Percentiles rank a stretch among this genome's conserved stretches.
Conservation (phyloP, 2,888 invertebrate species). For the Synergus gifuensis region DNA sequence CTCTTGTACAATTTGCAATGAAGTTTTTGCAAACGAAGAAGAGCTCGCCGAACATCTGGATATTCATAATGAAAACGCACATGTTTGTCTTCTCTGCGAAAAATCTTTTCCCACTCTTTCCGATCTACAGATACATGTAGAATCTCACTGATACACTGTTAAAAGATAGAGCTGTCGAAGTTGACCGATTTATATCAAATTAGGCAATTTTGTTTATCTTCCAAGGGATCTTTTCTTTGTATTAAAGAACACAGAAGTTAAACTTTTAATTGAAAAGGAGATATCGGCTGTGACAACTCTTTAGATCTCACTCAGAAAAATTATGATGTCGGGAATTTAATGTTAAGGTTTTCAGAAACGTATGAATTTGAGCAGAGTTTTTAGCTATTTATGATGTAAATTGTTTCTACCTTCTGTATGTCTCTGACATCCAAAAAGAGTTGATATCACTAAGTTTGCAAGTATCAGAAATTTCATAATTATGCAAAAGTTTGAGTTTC, state of each 20-base stretch:
- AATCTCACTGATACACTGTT: conserved; percentile 66
- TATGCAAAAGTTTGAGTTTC: neutral
- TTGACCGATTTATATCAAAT: neutral
- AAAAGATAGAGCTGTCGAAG: neutral
- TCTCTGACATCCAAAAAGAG: neutral
- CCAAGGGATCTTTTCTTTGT: conserved; percentile 9
- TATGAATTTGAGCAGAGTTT: no score
- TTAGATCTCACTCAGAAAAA: no score
- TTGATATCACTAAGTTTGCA: neutral
- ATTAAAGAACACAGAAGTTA: neutral
- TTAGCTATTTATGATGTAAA: no score
- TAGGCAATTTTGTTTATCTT: neutral
- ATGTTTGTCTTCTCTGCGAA: conserved; percentile 72
- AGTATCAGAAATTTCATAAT: neutral
- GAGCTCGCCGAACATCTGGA: conserved; percentile 71
- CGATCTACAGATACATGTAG: conserved; percentile 72
- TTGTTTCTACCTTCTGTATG: neutral
- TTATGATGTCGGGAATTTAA: no score
- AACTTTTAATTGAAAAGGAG: neutral
- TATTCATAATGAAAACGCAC: conserved; percentile 67
- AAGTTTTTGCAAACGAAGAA: conserved; percentile 64
- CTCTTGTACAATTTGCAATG: conserved; percentile 71
- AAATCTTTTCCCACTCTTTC: conserved; percentile 69
- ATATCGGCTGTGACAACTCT: neutral
- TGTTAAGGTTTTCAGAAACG: no score